A percentile compares a stretch with the other conserved stretches of the same genome.
phyloP scores from a whole-genome alignment of 2,797 vertebrate genomes.

The Paguma larvata region DNA sequence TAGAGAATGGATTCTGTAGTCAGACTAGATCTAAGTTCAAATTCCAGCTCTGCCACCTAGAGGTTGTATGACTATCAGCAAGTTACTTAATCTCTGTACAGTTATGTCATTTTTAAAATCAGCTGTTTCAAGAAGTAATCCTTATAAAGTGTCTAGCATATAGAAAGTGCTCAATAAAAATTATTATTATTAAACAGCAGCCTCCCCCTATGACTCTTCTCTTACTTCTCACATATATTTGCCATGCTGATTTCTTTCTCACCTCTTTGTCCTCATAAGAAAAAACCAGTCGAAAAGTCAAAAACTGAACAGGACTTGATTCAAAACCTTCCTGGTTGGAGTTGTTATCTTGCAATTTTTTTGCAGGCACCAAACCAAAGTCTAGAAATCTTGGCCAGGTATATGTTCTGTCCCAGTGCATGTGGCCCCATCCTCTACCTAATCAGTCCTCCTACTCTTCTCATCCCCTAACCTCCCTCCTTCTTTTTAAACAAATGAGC shows the following conservation, averaged over 20 bases:
- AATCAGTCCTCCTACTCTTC: neutral
- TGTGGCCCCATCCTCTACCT: neutral
- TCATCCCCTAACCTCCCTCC: neutral
- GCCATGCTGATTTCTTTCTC: constrained; percentile 26
- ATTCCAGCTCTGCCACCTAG: neutral
- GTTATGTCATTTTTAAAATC: constrained; percentile 36
- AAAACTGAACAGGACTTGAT: neutral
- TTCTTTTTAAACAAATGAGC: neutral
- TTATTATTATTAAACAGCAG: constrained; percentile 14
- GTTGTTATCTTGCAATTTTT: neutral
- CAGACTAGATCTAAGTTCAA: neutral
- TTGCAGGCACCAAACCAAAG: neutral
- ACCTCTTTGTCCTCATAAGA: constrained; percentile 15
- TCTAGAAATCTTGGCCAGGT: neutral
- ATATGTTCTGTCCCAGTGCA: neutral
- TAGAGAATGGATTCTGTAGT: neutral
- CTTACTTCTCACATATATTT: neutral
- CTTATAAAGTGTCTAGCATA: neutral
- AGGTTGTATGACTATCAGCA: neutral
- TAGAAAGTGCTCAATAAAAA: neutral
- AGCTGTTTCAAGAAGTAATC: neutral
- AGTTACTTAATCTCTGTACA: neutral
- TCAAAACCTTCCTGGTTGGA: neutral
- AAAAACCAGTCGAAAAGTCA: neutral
- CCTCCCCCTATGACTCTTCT: neutral